phyloP scores from a whole-genome alignment of 2,888 invertebrate genomes.

The Volucella bombylans region DNA sequence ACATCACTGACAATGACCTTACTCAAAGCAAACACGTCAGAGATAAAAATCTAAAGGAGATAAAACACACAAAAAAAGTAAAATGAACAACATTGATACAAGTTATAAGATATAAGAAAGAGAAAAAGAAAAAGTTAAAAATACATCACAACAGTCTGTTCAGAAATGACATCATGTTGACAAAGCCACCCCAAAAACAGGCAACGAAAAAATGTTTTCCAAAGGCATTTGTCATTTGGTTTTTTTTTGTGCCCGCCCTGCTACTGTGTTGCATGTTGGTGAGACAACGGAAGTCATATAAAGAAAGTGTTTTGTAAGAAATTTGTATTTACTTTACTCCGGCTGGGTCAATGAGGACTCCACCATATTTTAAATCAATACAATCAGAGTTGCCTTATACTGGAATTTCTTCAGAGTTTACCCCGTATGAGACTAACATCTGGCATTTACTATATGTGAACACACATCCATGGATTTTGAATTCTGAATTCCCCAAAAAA shows the following conservation, averaged over 20 bases:
- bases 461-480: too few relatives aligned
- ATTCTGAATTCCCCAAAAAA: too few relatives aligned
- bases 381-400: too few relatives aligned
- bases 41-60: constrained; percentile 25
- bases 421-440: too few relatives aligned
- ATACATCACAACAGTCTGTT: constrained; percentile 21
- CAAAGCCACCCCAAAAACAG: not conserved
- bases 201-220: constrained; percentile 3
- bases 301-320: not conserved
- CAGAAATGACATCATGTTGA: constrained; percentile 43
- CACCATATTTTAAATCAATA: too few relatives aligned
- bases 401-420: too few relatives aligned
- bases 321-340: too few relatives aligned
- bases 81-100: constrained; percentile 3
- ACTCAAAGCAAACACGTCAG: constrained; percentile 24
- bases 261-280: not conserved
- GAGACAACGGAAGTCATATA: not conserved
- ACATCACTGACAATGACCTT: constrained; percentile 34
- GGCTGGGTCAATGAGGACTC: too few relatives aligned
- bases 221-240: not conserved
- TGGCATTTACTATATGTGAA: too few relatives aligned
- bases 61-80: not conserved
- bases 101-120: not conserved
- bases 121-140: constrained; percentile 4
- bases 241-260: too few relatives aligned